Percentiles rank a stretch among this genome's conserved stretches.
Evolutionary conservation across 2,888 invertebrate genomes (phyloP).

Genomic region (Melipona bicolor): DNA sequence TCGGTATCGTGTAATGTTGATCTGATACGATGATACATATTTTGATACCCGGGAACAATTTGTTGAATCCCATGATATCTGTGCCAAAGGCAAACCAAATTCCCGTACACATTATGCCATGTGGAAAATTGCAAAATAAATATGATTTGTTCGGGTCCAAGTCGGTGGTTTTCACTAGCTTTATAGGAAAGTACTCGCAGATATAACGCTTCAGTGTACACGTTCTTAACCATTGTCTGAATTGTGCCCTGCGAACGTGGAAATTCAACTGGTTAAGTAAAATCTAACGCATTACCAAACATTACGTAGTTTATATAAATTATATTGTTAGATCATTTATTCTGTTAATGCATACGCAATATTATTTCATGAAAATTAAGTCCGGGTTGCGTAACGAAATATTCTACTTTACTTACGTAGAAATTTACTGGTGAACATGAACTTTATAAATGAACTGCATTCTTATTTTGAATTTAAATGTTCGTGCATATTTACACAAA

Average conservation of each 20-base stretch:
- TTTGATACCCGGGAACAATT: conserved; percentile 88
- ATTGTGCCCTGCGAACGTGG: conserved; percentile 29
- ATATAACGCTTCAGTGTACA: conserved; percentile 90
- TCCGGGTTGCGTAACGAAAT: too few species aligned
- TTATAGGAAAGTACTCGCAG: conserved; percentile 94
- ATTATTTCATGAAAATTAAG: too few species aligned
- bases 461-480: too few species aligned
- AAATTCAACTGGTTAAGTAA: neutral
- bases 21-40: conserved; percentile 88
- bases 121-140: conserved; percentile 95
- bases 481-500: too few species aligned
- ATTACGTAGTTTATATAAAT: too few species aligned
- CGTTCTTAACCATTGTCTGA: conserved; percentile 86
- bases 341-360: too few species aligned
- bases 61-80: conserved; percentile 86
- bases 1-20: conserved; percentile 90
- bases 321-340: too few species aligned
- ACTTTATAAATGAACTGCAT: too few species aligned
- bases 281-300: too few species aligned
- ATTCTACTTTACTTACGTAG: too few species aligned
- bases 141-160: conserved; percentile 93
- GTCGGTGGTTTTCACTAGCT: conserved; percentile 92
- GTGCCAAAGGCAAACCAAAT: conserved; percentile 92
- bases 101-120: conserved; percentile 94
- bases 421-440: too few species aligned